Conservation (phyloP, 2,888 invertebrate species). For the Lysandra bellargus region DNA sequence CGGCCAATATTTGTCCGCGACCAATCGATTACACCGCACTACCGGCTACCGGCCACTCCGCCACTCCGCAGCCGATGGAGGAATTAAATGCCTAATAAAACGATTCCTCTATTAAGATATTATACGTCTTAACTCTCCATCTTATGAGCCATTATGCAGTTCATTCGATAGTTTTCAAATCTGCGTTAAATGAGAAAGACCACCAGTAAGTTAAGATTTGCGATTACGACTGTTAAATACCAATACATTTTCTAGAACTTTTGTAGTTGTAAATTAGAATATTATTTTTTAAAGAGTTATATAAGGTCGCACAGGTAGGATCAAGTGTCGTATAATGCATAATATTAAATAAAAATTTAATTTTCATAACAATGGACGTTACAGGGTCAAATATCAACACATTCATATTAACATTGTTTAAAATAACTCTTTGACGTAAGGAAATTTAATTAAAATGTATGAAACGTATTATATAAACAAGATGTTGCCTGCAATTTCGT, state of each 20-base stretch:
- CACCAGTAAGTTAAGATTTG: not conserved
- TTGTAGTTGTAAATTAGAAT: conserved; percentile 1
- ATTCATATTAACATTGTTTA: conserved; percentile 6
- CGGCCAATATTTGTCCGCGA: conserved; percentile 45
- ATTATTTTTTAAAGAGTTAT: conserved; percentile 11
- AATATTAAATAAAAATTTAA: conserved; percentile 12
- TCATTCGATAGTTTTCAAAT: not conserved
- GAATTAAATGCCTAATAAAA: conserved; percentile 18
- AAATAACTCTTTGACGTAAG: not conserved
- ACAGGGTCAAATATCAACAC: conserved; percentile 16
- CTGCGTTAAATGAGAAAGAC: not conserved
- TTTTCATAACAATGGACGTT: conserved; percentile 29
- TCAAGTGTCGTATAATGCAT: conserved; percentile 27
- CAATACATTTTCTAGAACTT: conserved; percentile 6
- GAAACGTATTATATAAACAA: not conserved
- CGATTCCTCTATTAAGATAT: not conserved
- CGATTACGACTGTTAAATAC: not conserved
- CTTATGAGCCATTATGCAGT: not conserved
- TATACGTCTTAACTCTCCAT: not conserved
- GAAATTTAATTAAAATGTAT: conserved; percentile 10
- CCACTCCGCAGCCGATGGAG: conserved; percentile 35
- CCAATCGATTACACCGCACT: conserved; percentile 65
- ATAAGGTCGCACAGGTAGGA: not conserved
- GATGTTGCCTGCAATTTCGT: not conserved
- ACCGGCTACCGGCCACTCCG: conserved; percentile 63